Base-by-base conservation (phyloP, 2,113 vertebrate genomes). In the Xerus inauris region DNA sequence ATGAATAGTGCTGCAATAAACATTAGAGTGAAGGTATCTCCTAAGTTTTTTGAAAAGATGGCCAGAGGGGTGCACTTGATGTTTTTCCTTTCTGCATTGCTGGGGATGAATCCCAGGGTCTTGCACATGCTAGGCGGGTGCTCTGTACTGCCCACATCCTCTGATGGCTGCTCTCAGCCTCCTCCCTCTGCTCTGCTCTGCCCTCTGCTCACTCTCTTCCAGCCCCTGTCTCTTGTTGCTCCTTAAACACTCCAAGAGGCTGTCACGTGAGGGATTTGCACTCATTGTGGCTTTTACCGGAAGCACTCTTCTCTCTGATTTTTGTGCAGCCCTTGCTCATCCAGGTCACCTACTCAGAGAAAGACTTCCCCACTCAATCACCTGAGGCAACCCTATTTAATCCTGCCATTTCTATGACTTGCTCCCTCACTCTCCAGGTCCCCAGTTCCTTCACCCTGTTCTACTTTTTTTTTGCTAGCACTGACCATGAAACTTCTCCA, bases 121-220 rank as follows among this genome's bases (percentile, higher is more conserved):
- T 32, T 65, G 4, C 64, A 32, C 64, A 30, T 14, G 64, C 64
- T 65, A 65, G 30, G 28, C 62, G 30, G 30, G 28, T 64, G 30
- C 64, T 65, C 28, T 32, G 30, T 30, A 30, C 10, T 30, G 28
- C 28, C 51, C 42, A 24, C 3, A 12, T 0, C 6, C 28, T 26
- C 40, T 16, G 11, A 10, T 0, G 16, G 4, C 51, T 71, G 24
- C 30, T 32, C 1, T 0, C 35, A 12, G 26, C 30, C 30, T 6
- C 6, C 82, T 62, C 24, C 13, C 24, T n/a, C n/a, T n/a, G n/a
- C 72, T 62, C 7, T 62, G 28, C n/a, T 77, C 51, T 73, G 51
- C 40, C 47, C 30, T 17, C 57, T 12, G 9, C 17, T 75, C 7
- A 8, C 14, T 69, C 17, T 51, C 35, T 30, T 54, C 24, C 38